These are phyloP conservation scores for Lophotriccus pileatus DNA, from an alignment of 2,797 vertebrate genomes.

Conservation along the genomic window DNA sequence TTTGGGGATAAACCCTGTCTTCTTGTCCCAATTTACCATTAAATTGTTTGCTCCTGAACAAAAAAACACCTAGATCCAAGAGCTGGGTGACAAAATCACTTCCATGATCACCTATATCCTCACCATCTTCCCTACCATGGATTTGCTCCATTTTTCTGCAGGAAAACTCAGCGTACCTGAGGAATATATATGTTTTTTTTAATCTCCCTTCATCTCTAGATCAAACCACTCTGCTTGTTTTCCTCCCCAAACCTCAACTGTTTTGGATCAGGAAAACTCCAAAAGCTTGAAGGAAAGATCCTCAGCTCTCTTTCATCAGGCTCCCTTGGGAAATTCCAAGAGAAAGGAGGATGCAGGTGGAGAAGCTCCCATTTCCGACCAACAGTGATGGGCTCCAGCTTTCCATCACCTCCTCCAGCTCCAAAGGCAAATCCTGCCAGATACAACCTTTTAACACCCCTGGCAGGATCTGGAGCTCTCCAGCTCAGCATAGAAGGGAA, in stretches of 20 bases:
- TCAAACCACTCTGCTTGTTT: background rate
- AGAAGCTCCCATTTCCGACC: background rate
- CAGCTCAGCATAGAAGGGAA: background rate
- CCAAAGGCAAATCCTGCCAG: background rate
- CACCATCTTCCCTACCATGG: background rate
- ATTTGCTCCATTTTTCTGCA: background rate
- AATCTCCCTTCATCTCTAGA: background rate
- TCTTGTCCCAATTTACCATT: background rate
- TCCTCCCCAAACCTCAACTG: background rate
- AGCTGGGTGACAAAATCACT: background rate
- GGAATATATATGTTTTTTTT: accelerated
- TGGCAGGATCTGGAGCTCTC: background rate
- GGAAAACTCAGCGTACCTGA: background rate
- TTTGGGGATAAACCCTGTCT: background rate
- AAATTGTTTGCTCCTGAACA: background rate
- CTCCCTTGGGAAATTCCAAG: background rate
- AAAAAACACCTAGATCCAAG: background rate
- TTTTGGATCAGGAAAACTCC: background rate
- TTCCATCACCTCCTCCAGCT: background rate
- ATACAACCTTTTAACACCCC: background rate
- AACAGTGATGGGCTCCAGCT: background rate
- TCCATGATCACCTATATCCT: background rate
- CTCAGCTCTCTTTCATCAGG: background rate
- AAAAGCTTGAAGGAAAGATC: background rate
- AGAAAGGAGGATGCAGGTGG: background rate